Conservation (phyloP, 2,888 invertebrate species). For the Ormyrus nitidulus region DNA sequence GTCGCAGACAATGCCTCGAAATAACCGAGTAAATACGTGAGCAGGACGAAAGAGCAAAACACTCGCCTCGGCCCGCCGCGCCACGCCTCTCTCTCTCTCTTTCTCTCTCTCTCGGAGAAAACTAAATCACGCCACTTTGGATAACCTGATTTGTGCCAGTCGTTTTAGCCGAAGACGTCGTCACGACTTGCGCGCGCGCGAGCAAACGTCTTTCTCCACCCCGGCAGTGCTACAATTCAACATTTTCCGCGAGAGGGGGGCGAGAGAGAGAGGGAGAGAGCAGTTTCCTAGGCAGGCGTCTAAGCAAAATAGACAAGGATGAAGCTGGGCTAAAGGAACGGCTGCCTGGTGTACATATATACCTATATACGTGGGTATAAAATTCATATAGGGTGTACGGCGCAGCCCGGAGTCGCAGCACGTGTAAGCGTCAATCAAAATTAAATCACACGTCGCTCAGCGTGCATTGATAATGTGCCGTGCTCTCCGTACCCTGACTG, state of each 20-base stretch:
- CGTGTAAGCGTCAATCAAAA: constrained; percentile 45
- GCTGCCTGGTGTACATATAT: too few species aligned
- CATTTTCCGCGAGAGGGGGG: neutral
- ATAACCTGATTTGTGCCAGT: neutral
- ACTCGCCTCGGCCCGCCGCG: too few species aligned
- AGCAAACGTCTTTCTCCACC: neutral
- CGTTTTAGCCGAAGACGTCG: neutral
- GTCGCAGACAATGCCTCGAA: too few species aligned
- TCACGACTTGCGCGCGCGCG: neutral
- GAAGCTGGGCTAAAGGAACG: too few species aligned
- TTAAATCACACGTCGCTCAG: constrained; percentile 38
- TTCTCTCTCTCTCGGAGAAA: too few species aligned
- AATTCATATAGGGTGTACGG: too few species aligned
- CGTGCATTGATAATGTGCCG: constrained; percentile 27
- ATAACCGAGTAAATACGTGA: too few species aligned
- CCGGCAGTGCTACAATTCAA: neutral
- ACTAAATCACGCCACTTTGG: constrained; percentile 14
- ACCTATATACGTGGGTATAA: too few species aligned
- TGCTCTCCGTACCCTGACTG: neutral
- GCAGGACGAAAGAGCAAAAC: too few species aligned
- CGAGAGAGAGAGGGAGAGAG: neutral
- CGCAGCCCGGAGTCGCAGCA: neutral
- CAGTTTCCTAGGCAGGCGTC: too few species aligned
- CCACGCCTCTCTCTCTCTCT: too few species aligned
- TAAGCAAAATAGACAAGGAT: too few species aligned